phyloP scores from a whole-genome alignment of 2,888 invertebrate genomes.

The Sinodicranocentrus sp. region DNA sequence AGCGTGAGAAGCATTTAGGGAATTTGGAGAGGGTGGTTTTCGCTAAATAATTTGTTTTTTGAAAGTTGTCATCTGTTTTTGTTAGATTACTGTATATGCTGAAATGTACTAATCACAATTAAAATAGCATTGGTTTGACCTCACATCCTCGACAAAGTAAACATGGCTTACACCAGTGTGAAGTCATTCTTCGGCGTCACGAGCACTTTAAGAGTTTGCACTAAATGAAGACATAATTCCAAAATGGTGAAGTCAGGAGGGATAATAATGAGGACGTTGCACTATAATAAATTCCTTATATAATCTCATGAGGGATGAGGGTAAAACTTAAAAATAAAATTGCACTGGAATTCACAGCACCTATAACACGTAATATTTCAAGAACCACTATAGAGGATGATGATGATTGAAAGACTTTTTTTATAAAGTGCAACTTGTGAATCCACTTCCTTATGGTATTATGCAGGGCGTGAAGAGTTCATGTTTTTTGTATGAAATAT shows the following conservation, averaged over 20 bases:
- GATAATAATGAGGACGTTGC: constrained; percentile 6
- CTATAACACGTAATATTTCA: background rate
- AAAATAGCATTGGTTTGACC: too few species aligned
- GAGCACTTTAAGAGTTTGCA: too few species aligned
- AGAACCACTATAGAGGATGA: constrained; percentile 1
- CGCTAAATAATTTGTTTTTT: too few species aligned
- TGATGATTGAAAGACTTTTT: background rate
- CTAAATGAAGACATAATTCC: background rate
- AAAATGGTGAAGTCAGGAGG: background rate
- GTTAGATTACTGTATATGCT: too few species aligned
- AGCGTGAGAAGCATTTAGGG: too few species aligned
- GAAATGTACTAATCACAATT: too few species aligned
- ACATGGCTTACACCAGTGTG: too few species aligned
- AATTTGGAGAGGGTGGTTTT: too few species aligned
- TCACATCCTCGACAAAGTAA: too few species aligned
- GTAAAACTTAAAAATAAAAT: background rate
- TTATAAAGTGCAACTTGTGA: background rate
- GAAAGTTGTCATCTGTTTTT: too few species aligned
- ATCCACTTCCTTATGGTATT: background rate
- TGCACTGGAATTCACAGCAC: background rate
- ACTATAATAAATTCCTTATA: constrained; percentile 5
- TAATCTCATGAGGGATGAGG: background rate
- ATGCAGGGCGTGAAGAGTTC: background rate
- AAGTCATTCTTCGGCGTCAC: too few species aligned
- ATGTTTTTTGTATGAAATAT: background rate